Percentiles rank a stretch among this genome's conserved stretches.
These are phyloP conservation scores for Lucilia sericata DNA, from an alignment of 1,140 invertebrate genomes.

Conservation along the genomic window DNA sequence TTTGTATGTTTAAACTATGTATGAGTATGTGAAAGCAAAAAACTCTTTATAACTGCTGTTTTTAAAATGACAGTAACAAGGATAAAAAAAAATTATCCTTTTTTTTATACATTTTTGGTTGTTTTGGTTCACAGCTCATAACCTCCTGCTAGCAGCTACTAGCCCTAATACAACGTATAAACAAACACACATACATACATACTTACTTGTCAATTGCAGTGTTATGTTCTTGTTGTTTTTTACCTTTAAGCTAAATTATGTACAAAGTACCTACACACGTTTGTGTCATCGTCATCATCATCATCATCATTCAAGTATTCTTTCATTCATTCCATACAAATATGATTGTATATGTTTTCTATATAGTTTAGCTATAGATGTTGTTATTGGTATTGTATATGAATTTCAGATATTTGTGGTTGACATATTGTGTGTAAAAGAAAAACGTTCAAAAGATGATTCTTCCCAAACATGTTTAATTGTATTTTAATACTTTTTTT, in stretches of 20 bases:
- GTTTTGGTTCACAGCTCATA: background rate
- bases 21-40: background rate
- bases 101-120: background rate
- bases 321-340: background rate
- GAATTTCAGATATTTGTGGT: conserved; percentile 14
- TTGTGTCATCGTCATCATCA: background rate
- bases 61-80: conserved; percentile 36
- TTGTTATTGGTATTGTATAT: background rate
- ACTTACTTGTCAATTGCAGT: conserved; percentile 32
- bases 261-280: background rate
- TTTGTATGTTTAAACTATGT: background rate
- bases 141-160: conserved; percentile 1
- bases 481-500: conserved; percentile 10
- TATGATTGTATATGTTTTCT: background rate
- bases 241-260: conserved; percentile 35
- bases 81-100: background rate
- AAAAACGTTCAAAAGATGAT: background rate
- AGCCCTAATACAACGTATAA: background rate
- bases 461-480: conserved; percentile 11
- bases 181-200: background rate
- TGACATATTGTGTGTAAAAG: conserved; percentile 9
- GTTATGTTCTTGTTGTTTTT: background rate
- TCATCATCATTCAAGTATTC: background rate
- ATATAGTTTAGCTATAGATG: background rate
- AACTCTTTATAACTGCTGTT: background rate